Conservation (phyloP, 2,888 invertebrate species). For the Panzeria rudis region DNA sequence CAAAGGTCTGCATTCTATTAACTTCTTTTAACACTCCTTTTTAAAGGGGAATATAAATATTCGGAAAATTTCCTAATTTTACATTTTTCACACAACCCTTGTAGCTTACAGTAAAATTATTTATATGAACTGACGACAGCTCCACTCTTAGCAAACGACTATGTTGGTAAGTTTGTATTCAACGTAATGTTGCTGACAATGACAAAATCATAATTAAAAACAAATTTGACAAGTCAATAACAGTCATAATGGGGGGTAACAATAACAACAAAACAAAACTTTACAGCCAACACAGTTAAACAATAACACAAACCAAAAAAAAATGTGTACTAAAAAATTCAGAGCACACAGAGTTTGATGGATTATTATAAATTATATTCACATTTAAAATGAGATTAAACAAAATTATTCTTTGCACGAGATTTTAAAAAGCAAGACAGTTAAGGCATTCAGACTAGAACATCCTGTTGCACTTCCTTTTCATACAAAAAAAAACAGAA, state of each 20-base stretch:
- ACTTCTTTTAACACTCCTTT: too few relatives aligned
- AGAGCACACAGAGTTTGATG: conserved; percentile 46
- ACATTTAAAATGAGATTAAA: conserved; percentile 42
- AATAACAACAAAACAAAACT: conserved; percentile 17
- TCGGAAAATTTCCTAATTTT: not conserved
- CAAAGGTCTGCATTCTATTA: too few relatives aligned
- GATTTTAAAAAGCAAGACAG: conserved; percentile 44
- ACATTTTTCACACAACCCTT: conserved; percentile 30
- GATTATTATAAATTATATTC: conserved; percentile 57
- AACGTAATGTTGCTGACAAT: conserved; percentile 72
- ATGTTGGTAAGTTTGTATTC: conserved; percentile 31
- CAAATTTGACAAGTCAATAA: conserved; percentile 73
- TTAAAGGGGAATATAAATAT: too few relatives aligned
- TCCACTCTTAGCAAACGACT: conserved; percentile 27
- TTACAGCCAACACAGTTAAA: conserved; percentile 9
- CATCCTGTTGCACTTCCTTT: conserved; percentile 47
- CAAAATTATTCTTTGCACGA: not conserved
- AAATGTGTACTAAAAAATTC: not conserved
- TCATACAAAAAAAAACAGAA: conserved; percentile 4
- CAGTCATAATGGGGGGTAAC: conserved; percentile 65
- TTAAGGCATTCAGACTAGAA: conserved; percentile 26
- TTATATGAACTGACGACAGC: conserved; percentile 31
- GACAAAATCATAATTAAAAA: conserved; percentile 75
- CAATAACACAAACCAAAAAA: conserved; percentile 16
- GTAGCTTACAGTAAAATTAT: not conserved